A percentile compares a stretch with the other conserved stretches of the same genome.
phyloP scores from a whole-genome alignment of 2,888 invertebrate genomes.

The Pristionchus exspectatus region DNA sequence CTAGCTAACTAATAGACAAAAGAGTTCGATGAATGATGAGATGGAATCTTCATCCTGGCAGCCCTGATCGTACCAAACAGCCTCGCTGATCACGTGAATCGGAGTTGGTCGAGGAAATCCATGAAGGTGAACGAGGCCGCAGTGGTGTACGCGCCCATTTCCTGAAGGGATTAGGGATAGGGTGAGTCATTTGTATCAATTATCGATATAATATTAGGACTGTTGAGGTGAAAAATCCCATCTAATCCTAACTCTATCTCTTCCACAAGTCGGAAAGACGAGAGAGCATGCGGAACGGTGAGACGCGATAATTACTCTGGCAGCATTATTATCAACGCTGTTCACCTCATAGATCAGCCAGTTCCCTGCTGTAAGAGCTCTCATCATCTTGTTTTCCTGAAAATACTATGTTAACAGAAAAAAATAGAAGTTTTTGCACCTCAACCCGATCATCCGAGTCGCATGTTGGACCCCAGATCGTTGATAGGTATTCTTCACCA shows the following conservation, averaged over 20 bases:
- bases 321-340: no score
- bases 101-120: conserved; percentile 88
- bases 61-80: neutral
- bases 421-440: conserved; percentile 69
- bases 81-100: conserved; percentile 56
- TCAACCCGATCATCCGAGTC: conserved; percentile 87
- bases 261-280: no score
- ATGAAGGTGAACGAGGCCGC: conserved; percentile 93
- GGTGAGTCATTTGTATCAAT: neutral
- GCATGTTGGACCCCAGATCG: conserved; percentile 96
- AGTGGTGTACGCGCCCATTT: conserved; percentile 98
- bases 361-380: conserved; percentile 88
- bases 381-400: conserved; percentile 81
- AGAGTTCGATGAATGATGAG: no score
- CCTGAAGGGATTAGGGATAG: conserved; percentile 75
- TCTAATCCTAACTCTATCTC: no score
- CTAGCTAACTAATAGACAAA: no score
- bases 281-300: no score
- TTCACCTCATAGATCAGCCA: conserved; percentile 88
- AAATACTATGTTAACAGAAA: conserved; percentile 72
- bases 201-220: neutral
- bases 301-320: no score
- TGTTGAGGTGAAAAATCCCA: no score
- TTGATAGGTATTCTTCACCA: neutral
- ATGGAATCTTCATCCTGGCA: no score